A percentile compares a stretch with the other conserved stretches of the same genome.
phyloP scores from a whole-genome alignment of 2,888 invertebrate species.

The Drosophila colorata region DNA sequence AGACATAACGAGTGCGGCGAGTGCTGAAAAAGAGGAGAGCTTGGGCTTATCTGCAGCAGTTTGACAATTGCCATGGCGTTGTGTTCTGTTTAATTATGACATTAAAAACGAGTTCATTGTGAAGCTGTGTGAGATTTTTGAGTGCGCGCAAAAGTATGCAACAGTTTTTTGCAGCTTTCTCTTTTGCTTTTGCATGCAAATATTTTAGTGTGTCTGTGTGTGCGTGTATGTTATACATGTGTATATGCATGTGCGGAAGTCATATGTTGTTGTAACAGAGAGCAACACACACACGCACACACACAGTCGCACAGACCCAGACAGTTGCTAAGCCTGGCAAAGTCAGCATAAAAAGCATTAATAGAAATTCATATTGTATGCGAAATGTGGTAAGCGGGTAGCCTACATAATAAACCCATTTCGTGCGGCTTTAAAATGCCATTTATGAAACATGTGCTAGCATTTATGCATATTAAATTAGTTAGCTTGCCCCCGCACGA shows the following conservation, averaged over 20 bases:
- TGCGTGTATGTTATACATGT: slow-evolving; percentile 2
- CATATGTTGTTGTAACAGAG: slow-evolving; percentile 15
- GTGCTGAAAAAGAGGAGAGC: too few species aligned
- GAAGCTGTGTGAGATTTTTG: slow-evolving; percentile 17
- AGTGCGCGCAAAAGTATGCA: slow-evolving; percentile 48
- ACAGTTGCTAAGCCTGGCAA: slow-evolving; percentile 23
- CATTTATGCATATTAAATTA: slow-evolving; percentile 80
- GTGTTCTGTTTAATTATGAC: slow-evolving; percentile 62
- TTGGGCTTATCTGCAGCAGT: slow-evolving; percentile 63
- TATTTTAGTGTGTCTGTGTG: slow-evolving; percentile 11
- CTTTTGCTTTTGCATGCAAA: slow-evolving; percentile 15
- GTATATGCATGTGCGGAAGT: slow-evolving; percentile 29
- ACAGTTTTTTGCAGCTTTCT: slow-evolving; percentile 48
- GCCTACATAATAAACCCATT: slow-evolving; percentile 76
- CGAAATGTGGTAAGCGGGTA: slow-evolving; percentile 41
- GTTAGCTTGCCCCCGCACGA: slow-evolving; percentile 60
- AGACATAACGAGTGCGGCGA: slow-evolving; percentile 6
- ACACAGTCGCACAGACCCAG: background rate
- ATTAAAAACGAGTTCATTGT: slow-evolving; percentile 61
- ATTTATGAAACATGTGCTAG: slow-evolving; percentile 81
- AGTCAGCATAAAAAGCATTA: slow-evolving; percentile 48
- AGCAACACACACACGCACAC: slow-evolving; percentile 1
- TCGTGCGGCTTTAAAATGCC: slow-evolving; percentile 78
- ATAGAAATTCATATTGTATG: slow-evolving; percentile 70
- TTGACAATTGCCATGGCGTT: slow-evolving; percentile 49